Base-by-base conservation (phyloP, 2,888 invertebrate species). In the Dinocampus coccinellae region DNA sequence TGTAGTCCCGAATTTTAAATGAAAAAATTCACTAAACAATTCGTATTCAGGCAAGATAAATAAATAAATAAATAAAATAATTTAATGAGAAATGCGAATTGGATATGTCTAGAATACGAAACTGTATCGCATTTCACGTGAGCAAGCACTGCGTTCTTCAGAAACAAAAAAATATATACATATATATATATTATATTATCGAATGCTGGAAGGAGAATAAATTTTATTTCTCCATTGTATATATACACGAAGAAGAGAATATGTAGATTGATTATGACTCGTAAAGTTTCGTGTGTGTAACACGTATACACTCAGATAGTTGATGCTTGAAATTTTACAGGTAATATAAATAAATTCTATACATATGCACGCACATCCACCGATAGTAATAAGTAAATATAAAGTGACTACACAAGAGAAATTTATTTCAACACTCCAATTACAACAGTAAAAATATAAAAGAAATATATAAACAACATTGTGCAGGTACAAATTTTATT, bases 21-120 rank as follows among this genome's bases (percentile, higher is more conserved):
- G n/a, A n/a, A n/a, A n/a, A 57, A 70, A 72, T 16, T 66, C 58
- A 69, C 58, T 73, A 73, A 71, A 70, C 72, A 70, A 75, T 77
- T 77, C 73, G 73, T 77, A 73, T 70, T 57, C 29, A 34, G 26
- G 53, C 20, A 29, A 4, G 58, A 57, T 61, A 58, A 58, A 53
- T 42, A 42, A 16, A 68, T 22, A 53, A n/a, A 39, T 39, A n/a
- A n/a, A 39, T 58, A 71, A 62, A 67, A 39, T 24, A 57, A 66
- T 36, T 60, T 71, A 66, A 71, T 66, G 71, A 71, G 71, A 71
- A 62, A 29, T 58, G 39, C 60, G 70, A 65, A 64, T 64, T 42
- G 64, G 58, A 42, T 47, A 64, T 58, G 36, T 53, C 34, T 39
- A 33, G 24, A 64, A 70, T 36, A 55, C 60, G 60, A 65, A 65